Base-by-base conservation (phyloP, 2,888 invertebrate species). In the Caenorhabditis becei region DNA sequence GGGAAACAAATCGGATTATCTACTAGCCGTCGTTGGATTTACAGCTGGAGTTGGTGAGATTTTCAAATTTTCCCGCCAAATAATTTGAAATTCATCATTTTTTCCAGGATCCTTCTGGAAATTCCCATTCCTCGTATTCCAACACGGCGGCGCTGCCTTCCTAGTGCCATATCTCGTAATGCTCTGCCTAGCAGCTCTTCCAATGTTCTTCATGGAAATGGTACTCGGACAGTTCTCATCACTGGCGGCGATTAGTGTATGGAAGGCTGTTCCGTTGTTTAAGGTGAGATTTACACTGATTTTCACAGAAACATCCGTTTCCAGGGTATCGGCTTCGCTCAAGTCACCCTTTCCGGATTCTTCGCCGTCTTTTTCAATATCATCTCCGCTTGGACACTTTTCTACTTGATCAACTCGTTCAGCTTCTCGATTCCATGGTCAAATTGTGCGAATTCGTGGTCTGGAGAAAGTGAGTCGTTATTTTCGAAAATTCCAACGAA, bases 391-490 rank as follows among this genome's bases (percentile, higher is more conserved):
- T 93, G 93, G 93, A 92, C 93, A 1, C 87, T 93, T 47, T 93
- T 92, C 89, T 93, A 93, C 83, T 89, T 93, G 63, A 91, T 92
- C 82, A 95, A 96, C 79, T 95, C 96, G 32, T 75, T 96, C 91
- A 95, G 95, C 91, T 94, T 95, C 54, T 94, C 95, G 86, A 94
- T 96, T 89, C 96, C 97, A 1, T 97, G 97, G 97, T 94, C 94
- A 28, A 94, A 94, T 89, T 97, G 97, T 91, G 94, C 94, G 81
- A 95, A 96, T 92, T 93, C 94, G 8, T 94, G 96, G 97, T 96
- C 96, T 91, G 95, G 96, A 2, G 93, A 83, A 51, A 87, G 89
- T 89, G 37, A 61, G 83, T 72, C 23, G 10, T 2, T 3, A 1
- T 16, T 37, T 10, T 11, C n/a, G 18, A 58, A 44, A 61, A 18